Percentiles rank a stretch among this genome's conserved stretches.
Evolutionary conservation across 2,888 invertebrate species (phyloP).

Genomic region (Platycheirus albimanus): DNA sequence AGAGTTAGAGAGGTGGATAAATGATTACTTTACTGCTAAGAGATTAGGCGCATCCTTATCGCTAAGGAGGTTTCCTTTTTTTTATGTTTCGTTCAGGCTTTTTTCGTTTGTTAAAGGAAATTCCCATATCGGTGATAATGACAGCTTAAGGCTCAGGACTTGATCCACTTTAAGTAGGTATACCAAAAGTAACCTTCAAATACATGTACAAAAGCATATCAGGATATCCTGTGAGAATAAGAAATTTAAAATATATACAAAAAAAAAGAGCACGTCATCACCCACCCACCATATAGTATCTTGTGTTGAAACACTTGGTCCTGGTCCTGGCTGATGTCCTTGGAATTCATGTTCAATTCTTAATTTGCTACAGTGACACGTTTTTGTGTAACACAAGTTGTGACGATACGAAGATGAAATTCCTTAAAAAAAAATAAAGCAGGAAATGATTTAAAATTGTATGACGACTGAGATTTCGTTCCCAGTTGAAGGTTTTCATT

Average conservation of each 20-base stretch:
- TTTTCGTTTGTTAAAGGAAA: conserved; percentile 29
- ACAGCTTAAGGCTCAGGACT: conserved; percentile 40
- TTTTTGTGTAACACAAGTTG: conserved; percentile 62
- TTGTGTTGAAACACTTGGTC: conserved; percentile 18
- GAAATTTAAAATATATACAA: conserved; percentile 35
- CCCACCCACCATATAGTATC: conserved; percentile 7
- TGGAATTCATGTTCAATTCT: conserved; percentile 40
- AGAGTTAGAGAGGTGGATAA: conserved; percentile 19
- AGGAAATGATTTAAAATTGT: conserved; percentile 67
- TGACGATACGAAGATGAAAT: conserved; percentile 19
- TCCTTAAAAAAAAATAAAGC: conserved; percentile 3
- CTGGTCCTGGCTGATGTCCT: conserved; percentile 11
- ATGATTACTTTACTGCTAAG: conserved; percentile 58
- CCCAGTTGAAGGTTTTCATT: too few relatives aligned
- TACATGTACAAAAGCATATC: not conserved
- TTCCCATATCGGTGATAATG: conserved; percentile 61
- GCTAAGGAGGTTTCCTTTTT: conserved; percentile 34
- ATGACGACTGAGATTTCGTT: conserved; percentile 42
- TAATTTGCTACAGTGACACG: conserved; percentile 63
- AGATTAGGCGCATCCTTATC: conserved; percentile 55
- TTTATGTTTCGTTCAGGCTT: not conserved
- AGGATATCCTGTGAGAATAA: conserved; percentile 19
- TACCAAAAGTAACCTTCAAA: too few relatives aligned
- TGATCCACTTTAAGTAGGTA: conserved; percentile 25
- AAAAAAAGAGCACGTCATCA: too few relatives aligned